Percentiles rank a stretch among this genome's conserved stretches.
phyloP scores from a whole-genome alignment of 2,113 vertebrate species.

The Donacobius atricapilla region DNA sequence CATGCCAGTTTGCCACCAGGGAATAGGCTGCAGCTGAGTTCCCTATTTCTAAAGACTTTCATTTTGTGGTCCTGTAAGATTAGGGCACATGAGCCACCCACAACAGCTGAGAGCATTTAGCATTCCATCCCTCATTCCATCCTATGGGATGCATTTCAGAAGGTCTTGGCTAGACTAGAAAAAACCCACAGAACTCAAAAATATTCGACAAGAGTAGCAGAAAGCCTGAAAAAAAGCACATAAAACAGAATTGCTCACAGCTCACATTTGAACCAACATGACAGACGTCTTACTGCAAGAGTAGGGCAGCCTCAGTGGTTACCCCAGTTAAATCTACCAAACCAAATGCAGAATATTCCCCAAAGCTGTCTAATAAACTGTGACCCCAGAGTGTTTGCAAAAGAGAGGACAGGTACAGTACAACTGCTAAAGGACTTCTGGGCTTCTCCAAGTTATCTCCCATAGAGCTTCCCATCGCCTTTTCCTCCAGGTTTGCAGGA shows the following conservation, averaged over 20 bases:
- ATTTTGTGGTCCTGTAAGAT: not conserved
- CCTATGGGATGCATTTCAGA: not conserved
- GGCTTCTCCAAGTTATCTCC: not conserved
- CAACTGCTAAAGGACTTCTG: not conserved
- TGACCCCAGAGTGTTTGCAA: not conserved
- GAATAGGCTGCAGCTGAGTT: not conserved
- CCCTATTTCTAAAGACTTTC: not conserved
- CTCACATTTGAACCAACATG: not conserved
- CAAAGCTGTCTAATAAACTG: not conserved
- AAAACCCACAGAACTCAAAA: not conserved
- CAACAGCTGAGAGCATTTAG: not conserved
- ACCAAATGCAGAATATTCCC: not conserved
- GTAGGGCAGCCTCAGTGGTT: not conserved
- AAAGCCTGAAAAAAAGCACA: not conserved
- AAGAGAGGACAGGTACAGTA: rapidly evolving
- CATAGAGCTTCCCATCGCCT: not conserved
- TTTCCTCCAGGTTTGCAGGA: not conserved
- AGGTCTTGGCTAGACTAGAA: not conserved
- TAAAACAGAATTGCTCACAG: not conserved
- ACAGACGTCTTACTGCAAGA: not conserved
- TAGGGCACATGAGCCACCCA: not conserved
- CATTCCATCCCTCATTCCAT: not conserved
- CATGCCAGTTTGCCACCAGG: not conserved
- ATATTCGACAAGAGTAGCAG: not conserved
- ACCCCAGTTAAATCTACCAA: not conserved